Evolutionary conservation across 2,797 vertebrate species (phyloP), one percentile per base, ranked within the genome.

Genomic region (Eulemur coronatus): DNA sequence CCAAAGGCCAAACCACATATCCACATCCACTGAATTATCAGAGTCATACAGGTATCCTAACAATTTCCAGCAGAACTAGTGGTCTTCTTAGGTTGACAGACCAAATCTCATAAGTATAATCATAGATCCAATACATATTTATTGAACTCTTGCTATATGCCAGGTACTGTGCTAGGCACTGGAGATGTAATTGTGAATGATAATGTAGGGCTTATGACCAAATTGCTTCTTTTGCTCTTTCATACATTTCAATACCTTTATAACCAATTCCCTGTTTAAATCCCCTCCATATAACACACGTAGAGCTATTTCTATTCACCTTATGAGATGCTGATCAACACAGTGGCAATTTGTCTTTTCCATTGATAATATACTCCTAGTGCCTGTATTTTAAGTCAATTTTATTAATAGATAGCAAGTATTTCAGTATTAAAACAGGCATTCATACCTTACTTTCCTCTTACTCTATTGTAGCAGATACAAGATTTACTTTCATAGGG

Each of bases 221-320:
- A 86, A 46, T 35, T 89, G 55, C 30, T 75, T 18, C 55, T 69
- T 95, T 92, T 79, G 11, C 4, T n/a, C 55, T 88, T 94, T 35
- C 18, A 63, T 76, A 69, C 6, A 82, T 89, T 84, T 94, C 69
- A 85, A 94, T 69, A 87, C 38, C 63, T 92, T 95, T 92, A 55
- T 78, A 87, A 41, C 20, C 46, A 73, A 41, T 52, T 90, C 57
- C 38, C 41, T 94, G 28, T 92, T 78, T 88, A 81, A 96, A 86
- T 22, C 61, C 18, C 41, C 38, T 88, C 52, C 65, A 12, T 67
- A 24, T 52, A 52, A 79, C 90, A 81, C 52, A 52, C 15, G 15
- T 85, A 55, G 15, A 87, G 30, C 33, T 94, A 17, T 57, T 90
- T 94, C 43, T 97, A 2, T 57, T 69, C 67, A 92, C 26, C 65